Evolutionary conservation across 2,888 invertebrate species (phyloP), one percentile per base, ranked within the genome.

Genomic region (Galerucella nymphaeae): DNA sequence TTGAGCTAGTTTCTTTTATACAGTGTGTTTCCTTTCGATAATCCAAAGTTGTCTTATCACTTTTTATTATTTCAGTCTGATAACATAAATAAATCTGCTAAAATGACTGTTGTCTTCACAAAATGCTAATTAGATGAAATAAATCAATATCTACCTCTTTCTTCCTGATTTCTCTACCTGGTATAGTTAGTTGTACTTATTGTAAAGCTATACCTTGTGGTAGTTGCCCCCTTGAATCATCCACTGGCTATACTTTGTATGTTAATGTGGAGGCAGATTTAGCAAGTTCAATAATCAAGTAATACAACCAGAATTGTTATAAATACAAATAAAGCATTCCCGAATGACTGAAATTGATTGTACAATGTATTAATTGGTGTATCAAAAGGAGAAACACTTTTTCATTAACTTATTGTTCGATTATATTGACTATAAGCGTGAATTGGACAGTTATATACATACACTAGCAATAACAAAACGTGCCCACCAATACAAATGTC

Each of bases 361-460:
- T 59, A 59, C 30, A 11, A n/a, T 57, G 20, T 48, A 14, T 1
- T 48, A 23, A 57, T 59, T 59, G 13, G n/a, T 6, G 3, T 59
- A 30, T 59, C 59, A 59, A 53, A 61, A 45, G 68, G 65, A 71
- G 64, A 75, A 69, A 70, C 66, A 73, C 67, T 72, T 53, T 70
- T 69, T 68, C 42, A 62, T 62, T 68, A 70, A 74, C 63, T 83
- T 85, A 85, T 85, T 85, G 85, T 85, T 84, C 83, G 79, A 77
- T 82, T 81, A 82, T 83, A 85, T 85, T 85, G 85, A 85, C 85
- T 70, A 74, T 77, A 84, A 85, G 85, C 84, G 83, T 84, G 83
- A 41, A 38, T 84, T 84, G 84, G 84, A 83, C 84, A 84, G 82
- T 82, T 80, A 82, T 71, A 59, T 72, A 70, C 72, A 74, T 77